Evolutionary conservation across 2,888 invertebrate species (phyloP), one percentile per base, ranked within the genome.

Genomic region (Andrena praecox): DNA sequence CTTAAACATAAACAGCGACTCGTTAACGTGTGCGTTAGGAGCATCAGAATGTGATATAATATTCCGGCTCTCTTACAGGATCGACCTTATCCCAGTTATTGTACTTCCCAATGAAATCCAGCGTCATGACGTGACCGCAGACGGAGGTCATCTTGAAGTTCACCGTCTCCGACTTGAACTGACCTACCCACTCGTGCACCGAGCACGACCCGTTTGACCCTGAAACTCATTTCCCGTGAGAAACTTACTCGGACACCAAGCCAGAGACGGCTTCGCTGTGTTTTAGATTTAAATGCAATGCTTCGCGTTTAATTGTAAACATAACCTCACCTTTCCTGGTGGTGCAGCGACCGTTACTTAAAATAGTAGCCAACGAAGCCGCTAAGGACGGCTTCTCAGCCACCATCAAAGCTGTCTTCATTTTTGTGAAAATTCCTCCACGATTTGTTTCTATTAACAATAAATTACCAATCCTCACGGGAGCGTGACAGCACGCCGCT

Each of bases 371-470:
- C 48, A 99, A 95, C 63, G 99, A 98, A 92, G 97, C 97, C 24
- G 99, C 99, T 94, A 99, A 94, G 80, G 99, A 99, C 48, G 99
- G 99, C 96, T 99, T 99, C 94, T 99, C 99, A 89, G 99, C 99
- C 92, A 99, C 99, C 99, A 99, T 99, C 87, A 99, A 96, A 73
- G 97, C 98, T 56, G 95, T 96, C 94, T 97, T 97, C 98, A 98
- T 97, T 78, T 90, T 95, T 48, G 2, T 20, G 27, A 42, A 12
- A 33, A 50, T 42, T 60, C 29, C 2, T 62, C 29, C 16, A 35
- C 1, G 24, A 12, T 52, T 7, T 20, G 59, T 5, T 20, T 62
- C 24, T 24, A n/a, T 68, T 63, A 52, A 63, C n/a, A 50, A 33
- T 16, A 27, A 67, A 67, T 56, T 74, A 48, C n/a, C 27, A 75